A percentile compares a stretch with the other conserved stretches of the same genome.
These are phyloP conservation scores for Drosophila mimetica DNA, from an alignment of 2,888 invertebrate genomes.

Conservation along the genomic window DNA sequence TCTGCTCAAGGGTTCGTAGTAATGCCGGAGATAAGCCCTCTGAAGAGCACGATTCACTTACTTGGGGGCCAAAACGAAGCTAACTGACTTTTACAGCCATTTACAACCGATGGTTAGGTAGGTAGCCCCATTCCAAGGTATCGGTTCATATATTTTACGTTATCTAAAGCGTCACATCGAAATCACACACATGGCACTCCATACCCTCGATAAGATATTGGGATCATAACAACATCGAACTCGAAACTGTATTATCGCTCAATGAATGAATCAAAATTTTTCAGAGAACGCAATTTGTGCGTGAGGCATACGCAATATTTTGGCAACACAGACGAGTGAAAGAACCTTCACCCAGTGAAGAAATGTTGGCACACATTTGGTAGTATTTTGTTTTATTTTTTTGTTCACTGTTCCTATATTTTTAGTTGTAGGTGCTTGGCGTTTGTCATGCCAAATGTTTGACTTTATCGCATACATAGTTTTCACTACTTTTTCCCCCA, in stretches of 20 bases:
- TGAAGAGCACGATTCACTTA: conserved; percentile 10
- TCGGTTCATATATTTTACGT: conserved; percentile 3
- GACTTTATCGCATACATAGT: conserved; percentile 39
- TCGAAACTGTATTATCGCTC: conserved; percentile 21
- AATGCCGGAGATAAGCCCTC: conserved; percentile 15
- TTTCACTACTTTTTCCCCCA: conserved; percentile 22
- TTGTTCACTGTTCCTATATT: conserved; percentile 21
- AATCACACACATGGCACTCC: conserved; percentile 38
- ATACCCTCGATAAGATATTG: conserved; percentile 56
- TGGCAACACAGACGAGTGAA: conserved; percentile 32
- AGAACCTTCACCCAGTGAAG: conserved; percentile 70
- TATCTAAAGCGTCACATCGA: conserved; percentile 37
- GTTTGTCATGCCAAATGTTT: conserved; percentile 40
- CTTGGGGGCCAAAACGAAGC: not conserved
- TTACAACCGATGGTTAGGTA: conserved; percentile 14
- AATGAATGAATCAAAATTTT: conserved; percentile 55
- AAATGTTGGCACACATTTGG: conserved; percentile 55
- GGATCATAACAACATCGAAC: conserved; percentile 5
- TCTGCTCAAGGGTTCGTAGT: conserved; percentile 1
- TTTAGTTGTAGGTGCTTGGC: conserved; percentile 24
- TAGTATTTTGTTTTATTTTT: conserved; percentile 53
- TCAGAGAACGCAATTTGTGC: conserved; percentile 1
- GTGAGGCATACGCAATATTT: conserved; percentile 32
- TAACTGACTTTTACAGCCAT: conserved; percentile 17
- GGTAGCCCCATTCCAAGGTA: not conserved